Conservation (phyloP, 2,113 vertebrate genomes). For the Microtus richardsoni region DNA sequence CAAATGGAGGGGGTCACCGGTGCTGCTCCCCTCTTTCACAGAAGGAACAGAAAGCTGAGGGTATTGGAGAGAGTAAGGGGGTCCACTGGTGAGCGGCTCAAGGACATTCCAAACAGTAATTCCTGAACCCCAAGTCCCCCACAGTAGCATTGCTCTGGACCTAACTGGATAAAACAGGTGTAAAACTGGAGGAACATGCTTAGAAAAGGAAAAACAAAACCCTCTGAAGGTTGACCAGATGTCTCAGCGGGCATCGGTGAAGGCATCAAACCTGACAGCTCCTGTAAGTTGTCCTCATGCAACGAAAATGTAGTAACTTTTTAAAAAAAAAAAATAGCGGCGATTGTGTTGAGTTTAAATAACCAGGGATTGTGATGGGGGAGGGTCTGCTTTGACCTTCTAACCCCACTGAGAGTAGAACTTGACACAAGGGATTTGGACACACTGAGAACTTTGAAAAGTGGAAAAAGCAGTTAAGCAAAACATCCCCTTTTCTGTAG, state of each 20-base stretch:
- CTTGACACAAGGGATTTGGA: background rate
- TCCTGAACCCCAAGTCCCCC: background rate
- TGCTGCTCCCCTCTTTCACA: background rate
- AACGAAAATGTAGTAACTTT: background rate
- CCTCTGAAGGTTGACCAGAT: background rate
- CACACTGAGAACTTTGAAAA: background rate
- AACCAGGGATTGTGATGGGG: background rate
- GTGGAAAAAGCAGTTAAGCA: background rate
- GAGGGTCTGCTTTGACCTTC: background rate
- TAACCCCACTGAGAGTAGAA: background rate
- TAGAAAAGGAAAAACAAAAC: background rate
- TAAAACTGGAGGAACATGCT: background rate
- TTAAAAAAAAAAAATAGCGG: background rate
- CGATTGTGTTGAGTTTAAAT: constrained; percentile 37
- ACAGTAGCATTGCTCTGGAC: background rate
- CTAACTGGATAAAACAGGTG: background rate
- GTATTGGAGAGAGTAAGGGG: background rate
- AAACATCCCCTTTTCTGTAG: background rate
- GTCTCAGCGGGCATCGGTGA: background rate
- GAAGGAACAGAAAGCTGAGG: background rate
- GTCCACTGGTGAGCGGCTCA: background rate
- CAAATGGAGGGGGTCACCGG: background rate
- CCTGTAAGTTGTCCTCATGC: background rate
- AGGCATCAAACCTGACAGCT: background rate
- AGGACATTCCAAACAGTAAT: background rate